Evolutionary conservation across 2,113 vertebrate genomes (phyloP).

Genomic region (Onychorhynchus coronatus): DNA sequence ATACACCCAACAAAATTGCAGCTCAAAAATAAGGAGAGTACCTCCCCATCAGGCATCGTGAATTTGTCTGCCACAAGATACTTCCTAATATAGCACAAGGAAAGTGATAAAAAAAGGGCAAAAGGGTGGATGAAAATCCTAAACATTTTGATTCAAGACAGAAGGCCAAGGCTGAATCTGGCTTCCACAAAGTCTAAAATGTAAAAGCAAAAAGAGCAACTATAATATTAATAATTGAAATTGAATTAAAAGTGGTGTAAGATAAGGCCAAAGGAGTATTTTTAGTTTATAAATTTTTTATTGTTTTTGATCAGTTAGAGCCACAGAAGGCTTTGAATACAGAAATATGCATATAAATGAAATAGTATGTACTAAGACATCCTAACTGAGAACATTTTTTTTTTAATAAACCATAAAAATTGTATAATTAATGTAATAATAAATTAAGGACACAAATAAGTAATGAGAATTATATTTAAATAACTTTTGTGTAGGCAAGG

Average conservation of each 20-base stretch:
- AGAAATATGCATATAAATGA: conserved; percentile 43
- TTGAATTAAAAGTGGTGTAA: conserved; percentile 60
- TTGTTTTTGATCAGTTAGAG: conserved; percentile 49
- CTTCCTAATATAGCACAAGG: not conserved
- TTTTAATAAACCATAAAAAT: not conserved
- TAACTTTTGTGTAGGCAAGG: not conserved
- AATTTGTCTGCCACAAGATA: not conserved
- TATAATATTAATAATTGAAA: conserved; percentile 67
- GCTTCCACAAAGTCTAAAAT: not conserved
- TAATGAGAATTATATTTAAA: conserved; percentile 34
- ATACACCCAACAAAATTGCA: not conserved
- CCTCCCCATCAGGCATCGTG: not conserved
- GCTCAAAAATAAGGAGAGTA: not conserved
- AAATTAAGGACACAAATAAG: conserved; percentile 21
- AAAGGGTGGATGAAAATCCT: not conserved
- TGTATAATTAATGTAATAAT: conserved; percentile 23
- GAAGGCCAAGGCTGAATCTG: not conserved
- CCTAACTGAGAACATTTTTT: not conserved
- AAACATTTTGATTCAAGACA: not conserved
- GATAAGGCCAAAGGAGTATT: conserved; percentile 50
- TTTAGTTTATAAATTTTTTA: conserved; percentile 63
- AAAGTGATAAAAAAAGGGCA: not conserved
- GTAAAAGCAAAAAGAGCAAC: conserved; percentile 8
- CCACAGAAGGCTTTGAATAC: conserved; percentile 20
- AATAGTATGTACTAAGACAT: not conserved